Evolutionary conservation across 2,888 invertebrate species (phyloP).

Genomic region (Lasiommata megera): DNA sequence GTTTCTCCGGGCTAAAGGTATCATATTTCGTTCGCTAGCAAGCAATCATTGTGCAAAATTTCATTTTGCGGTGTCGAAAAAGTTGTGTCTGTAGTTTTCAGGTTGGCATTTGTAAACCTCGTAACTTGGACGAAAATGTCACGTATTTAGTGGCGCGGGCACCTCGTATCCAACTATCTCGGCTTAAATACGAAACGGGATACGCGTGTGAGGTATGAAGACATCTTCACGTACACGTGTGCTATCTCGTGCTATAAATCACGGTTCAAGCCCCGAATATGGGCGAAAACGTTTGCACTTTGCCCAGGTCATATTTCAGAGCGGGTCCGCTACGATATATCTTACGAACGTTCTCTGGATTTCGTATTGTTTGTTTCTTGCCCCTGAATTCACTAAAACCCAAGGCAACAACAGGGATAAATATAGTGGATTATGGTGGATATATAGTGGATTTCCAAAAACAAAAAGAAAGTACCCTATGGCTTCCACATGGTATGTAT

Average conservation of each 20-base stretch:
- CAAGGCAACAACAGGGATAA: background rate
- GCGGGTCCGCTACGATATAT: background rate
- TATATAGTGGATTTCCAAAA: background rate
- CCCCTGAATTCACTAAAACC: background rate
- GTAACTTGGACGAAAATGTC: no score
- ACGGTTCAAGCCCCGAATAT: conserved; percentile 8
- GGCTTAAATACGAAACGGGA: background rate
- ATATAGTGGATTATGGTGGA: background rate
- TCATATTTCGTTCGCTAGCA: no score
- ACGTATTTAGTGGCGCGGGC: no score
- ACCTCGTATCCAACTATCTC: no score
- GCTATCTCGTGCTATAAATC: conserved; percentile 12
- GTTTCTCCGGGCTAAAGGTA: no score
- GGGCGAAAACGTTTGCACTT: conserved; percentile 12
- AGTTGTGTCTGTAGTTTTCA: no score
- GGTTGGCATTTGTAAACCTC: no score
- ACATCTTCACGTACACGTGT: background rate
- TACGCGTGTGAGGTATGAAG: conserved; percentile 32
- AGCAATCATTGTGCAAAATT: no score
- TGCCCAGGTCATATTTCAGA: conserved; percentile 9
- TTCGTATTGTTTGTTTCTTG: background rate
- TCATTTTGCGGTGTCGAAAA: no score
- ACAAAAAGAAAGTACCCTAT: no score
- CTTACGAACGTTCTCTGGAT: background rate
- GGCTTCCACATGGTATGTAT: no score